phyloP scores from a whole-genome alignment of 2,888 invertebrate species.

The Dolomedes plantarius region DNA sequence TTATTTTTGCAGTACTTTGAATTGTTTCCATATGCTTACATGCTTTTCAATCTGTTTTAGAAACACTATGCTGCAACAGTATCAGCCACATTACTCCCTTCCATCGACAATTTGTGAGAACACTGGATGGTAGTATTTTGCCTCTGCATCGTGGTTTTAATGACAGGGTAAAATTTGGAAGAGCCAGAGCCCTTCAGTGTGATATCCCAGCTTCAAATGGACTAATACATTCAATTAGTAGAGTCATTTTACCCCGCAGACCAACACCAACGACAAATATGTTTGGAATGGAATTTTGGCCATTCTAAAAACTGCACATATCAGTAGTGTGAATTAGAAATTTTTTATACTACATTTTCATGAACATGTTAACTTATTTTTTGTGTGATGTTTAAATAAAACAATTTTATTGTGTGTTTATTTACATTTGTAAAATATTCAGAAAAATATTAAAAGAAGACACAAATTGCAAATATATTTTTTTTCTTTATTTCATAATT shows the following conservation, averaged over 20 bases:
- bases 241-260: conserved; percentile 73
- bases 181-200: conserved; percentile 76
- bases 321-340: neutral
- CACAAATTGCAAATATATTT: no score
- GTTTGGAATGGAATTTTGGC: conserved; percentile 53
- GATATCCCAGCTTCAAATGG: conserved; percentile 77
- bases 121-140: conserved; percentile 76
- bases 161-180: conserved; percentile 76
- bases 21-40: no score
- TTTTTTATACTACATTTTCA: neutral
- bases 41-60: no score
- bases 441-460: no score
- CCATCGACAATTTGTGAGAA: conserved; percentile 76
- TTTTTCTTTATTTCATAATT: neutral
- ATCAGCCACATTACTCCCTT: conserved; percentile 76
- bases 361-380: neutral
- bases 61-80: conserved; percentile 74
- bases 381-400: conserved; percentile 6
- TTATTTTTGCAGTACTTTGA: no score
- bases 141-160: conserved; percentile 75
- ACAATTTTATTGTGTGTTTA: neutral
- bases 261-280: conserved; percentile 15
- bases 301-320: conserved; percentile 5
- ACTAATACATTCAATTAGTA: conserved; percentile 76
- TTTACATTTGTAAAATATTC: no score